Evolutionary conservation across 2,888 invertebrate genomes (phyloP).

Genomic region (Cerastoderma edule): DNA sequence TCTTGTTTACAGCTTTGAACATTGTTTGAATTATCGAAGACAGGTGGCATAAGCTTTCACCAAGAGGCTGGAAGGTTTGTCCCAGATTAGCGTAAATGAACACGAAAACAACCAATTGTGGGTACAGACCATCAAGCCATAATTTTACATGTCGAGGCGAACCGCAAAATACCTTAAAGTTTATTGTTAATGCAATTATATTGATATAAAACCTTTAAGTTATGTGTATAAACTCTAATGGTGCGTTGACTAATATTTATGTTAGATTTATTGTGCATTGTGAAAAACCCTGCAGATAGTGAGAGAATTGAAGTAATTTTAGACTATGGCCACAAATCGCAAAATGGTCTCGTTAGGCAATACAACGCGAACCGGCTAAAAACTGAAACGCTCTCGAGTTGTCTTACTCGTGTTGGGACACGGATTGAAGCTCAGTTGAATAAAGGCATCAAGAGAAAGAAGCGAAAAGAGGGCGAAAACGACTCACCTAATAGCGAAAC

Average conservation of each 20-base stretch:
- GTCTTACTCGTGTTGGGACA: conserved; percentile 63
- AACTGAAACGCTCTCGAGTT: conserved; percentile 63
- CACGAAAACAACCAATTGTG: too few relatives aligned
- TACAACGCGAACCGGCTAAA: conserved; percentile 72
- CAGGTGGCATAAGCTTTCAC: too few relatives aligned
- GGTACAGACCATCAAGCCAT: too few relatives aligned
- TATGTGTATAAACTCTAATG: too few relatives aligned
- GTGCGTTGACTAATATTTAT: not conserved
- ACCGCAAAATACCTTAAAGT: too few relatives aligned
- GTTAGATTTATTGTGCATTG: not conserved
- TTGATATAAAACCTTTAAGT: too few relatives aligned
- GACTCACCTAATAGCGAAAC: conserved; percentile 2
- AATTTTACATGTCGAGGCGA: too few relatives aligned
- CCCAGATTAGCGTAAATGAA: too few relatives aligned
- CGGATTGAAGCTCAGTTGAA: conserved; percentile 67
- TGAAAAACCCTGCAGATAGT: conserved; percentile 12
- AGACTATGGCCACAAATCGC: conserved; percentile 59
- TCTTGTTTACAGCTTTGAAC: too few relatives aligned
- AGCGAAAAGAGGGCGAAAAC: conserved; percentile 42
- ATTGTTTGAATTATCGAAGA: too few relatives aligned
- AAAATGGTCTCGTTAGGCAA: conserved; percentile 43
- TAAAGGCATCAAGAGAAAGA: conserved; percentile 65
- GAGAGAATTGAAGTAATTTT: conserved; percentile 66
- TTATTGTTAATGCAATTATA: too few relatives aligned
- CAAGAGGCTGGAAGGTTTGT: too few relatives aligned